Conservation (phyloP, 2,113 vertebrate species). For the Corythornis cristatus region DNA sequence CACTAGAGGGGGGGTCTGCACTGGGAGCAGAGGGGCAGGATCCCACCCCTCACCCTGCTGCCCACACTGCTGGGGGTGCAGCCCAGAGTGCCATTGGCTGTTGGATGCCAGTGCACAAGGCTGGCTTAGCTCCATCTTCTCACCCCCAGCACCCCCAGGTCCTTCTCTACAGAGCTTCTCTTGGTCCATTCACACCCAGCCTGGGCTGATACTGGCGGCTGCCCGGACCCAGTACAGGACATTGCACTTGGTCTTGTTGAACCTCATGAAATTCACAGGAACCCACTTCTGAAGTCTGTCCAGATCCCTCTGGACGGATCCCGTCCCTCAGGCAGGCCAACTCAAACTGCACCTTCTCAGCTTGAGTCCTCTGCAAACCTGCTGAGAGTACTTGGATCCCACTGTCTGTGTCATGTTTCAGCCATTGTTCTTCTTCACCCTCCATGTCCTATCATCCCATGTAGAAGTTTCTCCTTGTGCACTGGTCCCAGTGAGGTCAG, state of each 20-base stretch:
- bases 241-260: not conserved
- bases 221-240: not conserved
- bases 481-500: not conserved
- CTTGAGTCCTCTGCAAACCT: not conserved
- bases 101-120: no score
- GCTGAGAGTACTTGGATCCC: not conserved
- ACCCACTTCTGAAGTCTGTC: not conserved
- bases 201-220: not conserved
- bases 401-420: not conserved
- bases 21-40: no score
- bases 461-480: not conserved
- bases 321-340: not conserved
- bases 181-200: no score
- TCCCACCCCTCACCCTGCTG: no score
- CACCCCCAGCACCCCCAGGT: no score
- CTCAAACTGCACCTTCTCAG: not conserved
- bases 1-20: not conserved
- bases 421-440: not conserved
- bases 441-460: fast-evolving
- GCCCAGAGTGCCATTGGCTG: no score
- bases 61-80: no score
- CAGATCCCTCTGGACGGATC: not conserved
- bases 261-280: not conserved
- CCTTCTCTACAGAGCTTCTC: no score
- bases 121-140: no score